These are phyloP conservation scores for Trichogramma evanescens DNA, from an alignment of 2,888 invertebrate species.

Conservation along the genomic window DNA sequence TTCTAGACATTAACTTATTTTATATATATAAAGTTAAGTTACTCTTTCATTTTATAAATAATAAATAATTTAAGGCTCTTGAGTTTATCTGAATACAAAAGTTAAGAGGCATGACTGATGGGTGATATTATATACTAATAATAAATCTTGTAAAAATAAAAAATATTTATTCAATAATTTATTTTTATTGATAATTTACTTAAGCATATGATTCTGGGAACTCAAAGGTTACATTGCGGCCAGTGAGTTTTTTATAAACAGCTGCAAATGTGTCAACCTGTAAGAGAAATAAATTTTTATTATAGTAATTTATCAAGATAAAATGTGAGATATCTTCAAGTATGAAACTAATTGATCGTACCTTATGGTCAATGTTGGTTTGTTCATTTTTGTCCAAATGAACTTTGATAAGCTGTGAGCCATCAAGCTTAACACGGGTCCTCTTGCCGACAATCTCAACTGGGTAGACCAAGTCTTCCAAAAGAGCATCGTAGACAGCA, in stretches of 20 bases:
- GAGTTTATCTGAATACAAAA: neutral
- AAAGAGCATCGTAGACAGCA: slow-evolving; percentile 92
- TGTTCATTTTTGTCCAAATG: slow-evolving; percentile 97
- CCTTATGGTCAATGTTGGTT: slow-evolving; percentile 99
- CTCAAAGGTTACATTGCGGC: slow-evolving; percentile 97
- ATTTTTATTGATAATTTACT: slow-evolving; percentile 36
- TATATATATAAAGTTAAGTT: too few relatives aligned
- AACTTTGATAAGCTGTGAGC: slow-evolving; percentile 92
- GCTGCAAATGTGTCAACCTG: slow-evolving; percentile 97
- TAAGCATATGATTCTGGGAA: slow-evolving; percentile 97
- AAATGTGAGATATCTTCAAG: neutral
- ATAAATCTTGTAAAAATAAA: slow-evolving; percentile 2
- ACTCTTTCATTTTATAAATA: too few relatives aligned
- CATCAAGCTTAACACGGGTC: slow-evolving; percentile 91
- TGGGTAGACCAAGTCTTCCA: slow-evolving; percentile 96
- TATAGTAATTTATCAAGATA: slow-evolving; percentile 2
- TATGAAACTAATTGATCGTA: slow-evolving; percentile 42
- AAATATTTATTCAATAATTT: slow-evolving; percentile 12
- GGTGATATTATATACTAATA: neutral
- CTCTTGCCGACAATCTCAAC: slow-evolving; percentile 99
- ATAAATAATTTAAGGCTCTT: neutral
- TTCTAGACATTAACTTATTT: too few relatives aligned
- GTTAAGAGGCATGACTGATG: neutral
- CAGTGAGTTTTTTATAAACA: slow-evolving; percentile 98
- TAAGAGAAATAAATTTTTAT: slow-evolving; percentile 41